Evolutionary conservation across 2,888 invertebrate species (phyloP).

Genomic region (Calliopum simillimum): DNA sequence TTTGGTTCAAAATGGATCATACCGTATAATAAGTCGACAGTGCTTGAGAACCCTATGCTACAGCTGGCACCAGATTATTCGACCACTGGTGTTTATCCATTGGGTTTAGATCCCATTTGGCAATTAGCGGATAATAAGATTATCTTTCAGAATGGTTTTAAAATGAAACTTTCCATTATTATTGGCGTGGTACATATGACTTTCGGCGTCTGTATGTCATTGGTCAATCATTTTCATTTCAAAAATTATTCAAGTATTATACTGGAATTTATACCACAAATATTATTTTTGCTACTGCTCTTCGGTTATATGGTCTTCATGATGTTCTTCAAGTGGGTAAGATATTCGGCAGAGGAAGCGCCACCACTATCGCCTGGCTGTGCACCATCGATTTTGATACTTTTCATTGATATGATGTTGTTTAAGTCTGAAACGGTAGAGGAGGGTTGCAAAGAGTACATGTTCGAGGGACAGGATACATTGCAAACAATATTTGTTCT

Average conservation of each 20-base stretch:
- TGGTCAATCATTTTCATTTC: slow-evolving; percentile 81
- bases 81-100: slow-evolving; percentile 71
- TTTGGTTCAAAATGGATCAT: slow-evolving; percentile 89
- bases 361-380: slow-evolving; percentile 68
- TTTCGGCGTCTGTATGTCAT: slow-evolving; percentile 89
- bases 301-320: slow-evolving; percentile 93
- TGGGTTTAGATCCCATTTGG: slow-evolving; percentile 87
- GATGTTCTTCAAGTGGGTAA: slow-evolving; percentile 92
- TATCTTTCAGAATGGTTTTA: slow-evolving; percentile 93
- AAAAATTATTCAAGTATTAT: slow-evolving; percentile 76
- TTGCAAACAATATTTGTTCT: slow-evolving; percentile 84
- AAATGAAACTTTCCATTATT: slow-evolving; percentile 96
- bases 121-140: slow-evolving; percentile 89
- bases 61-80: slow-evolving; percentile 74
- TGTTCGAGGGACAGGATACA: slow-evolving; percentile 78
- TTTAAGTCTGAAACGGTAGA: slow-evolving; percentile 69
- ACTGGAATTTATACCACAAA: slow-evolving; percentile 90
- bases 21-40: slow-evolving; percentile 69
- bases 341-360: slow-evolving; percentile 70
- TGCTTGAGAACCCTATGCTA: slow-evolving; percentile 67
- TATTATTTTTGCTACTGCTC: slow-evolving; percentile 86
- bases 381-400: slow-evolving; percentile 82
- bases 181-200: slow-evolving; percentile 95
- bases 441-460: slow-evolving; percentile 71
- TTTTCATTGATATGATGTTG: slow-evolving; percentile 84